phyloP scores from a whole-genome alignment of 2,113 vertebrate species.

The Thinocorus orbignyianus region DNA sequence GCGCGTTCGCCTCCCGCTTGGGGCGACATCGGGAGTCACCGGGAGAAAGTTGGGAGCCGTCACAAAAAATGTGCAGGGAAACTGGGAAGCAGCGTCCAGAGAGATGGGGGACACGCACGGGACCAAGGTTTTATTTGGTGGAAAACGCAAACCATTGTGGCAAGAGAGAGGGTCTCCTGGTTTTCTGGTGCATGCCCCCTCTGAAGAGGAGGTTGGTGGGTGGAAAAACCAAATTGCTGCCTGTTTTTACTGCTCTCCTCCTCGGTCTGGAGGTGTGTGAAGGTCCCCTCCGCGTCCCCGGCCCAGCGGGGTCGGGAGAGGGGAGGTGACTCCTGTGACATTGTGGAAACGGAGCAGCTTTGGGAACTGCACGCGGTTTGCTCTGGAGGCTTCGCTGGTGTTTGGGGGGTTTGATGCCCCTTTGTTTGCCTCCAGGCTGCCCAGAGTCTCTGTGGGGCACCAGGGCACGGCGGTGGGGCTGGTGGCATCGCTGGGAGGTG shows the following conservation, averaged over 20 bases:
- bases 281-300: not conserved
- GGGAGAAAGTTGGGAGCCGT: too few species aligned
- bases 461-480: too few species aligned
- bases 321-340: not conserved
- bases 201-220: not conserved
- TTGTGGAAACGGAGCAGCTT: not conserved
- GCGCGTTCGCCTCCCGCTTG: too few species aligned
- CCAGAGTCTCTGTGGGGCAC: too few species aligned
- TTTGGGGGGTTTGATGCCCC: too few species aligned
- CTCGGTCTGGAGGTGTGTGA: not conserved
- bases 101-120: too few species aligned
- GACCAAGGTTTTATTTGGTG: not conserved
- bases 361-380: not conserved
- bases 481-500: too few species aligned
- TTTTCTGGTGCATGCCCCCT: too few species aligned
- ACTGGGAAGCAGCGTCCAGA: not conserved
- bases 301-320: accelerated
- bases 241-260: not conserved
- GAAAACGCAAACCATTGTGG: conserved; percentile 13
- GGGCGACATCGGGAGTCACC: too few species aligned
- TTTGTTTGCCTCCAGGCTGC: too few species aligned
- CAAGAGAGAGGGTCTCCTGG: not conserved
- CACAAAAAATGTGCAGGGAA: too few species aligned
- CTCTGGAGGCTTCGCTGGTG: too few species aligned
- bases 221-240: not conserved